Base-by-base conservation (phyloP, 2,797 vertebrate species). In the Phrynocephalus vlangalii region DNA sequence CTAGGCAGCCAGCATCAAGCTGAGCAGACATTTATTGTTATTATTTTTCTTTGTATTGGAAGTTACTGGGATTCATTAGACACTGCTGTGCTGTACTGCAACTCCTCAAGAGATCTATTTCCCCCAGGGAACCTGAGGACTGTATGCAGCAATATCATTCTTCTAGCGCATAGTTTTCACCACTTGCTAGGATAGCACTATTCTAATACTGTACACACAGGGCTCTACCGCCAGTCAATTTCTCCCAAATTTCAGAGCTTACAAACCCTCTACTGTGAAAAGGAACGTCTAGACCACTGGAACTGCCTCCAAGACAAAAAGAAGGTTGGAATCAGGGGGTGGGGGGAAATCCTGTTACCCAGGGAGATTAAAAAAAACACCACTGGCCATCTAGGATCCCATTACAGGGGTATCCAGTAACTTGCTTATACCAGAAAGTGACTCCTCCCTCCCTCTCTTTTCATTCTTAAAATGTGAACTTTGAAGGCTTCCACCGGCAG, bases 171-270 rank as follows among this genome's bases (percentile, higher is more conserved):
- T 33, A 73, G 30, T n/a, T 70, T 70, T n/a, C n/a, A 13, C 68
- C 22, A n/a, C 28, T 70, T 70, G 10, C 38, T 44, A 44, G 38
- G 38, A 44, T 44, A 44, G 38, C 38, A 44, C 38, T 44, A 44
- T 44, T 44, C 38, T 5, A 44, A 44, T 44, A 44, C 3, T 44
- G 3, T 44, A 86, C 93, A 88, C 94, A 84, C 89, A 91, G 88
- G 92, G 93, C 95, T 90, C 90, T 94, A 26, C 66, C 60, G 13
- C 18, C 28, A 63, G 15, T 13, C 88, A 77, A 68, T 68, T 88
- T 72, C 90, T 89, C 90, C 86, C 89, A 93, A 94, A 92, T 94
- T 91, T 88, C 87, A 91, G 90, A 91, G 95, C 96, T 95, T 93
- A 92, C 91, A 92, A 93, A 90, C 91, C 91, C 92, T 94, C 89